These are phyloP conservation scores for Bimastos eiseni DNA, from an alignment of 2,888 invertebrate species.

Conservation along the genomic window DNA sequence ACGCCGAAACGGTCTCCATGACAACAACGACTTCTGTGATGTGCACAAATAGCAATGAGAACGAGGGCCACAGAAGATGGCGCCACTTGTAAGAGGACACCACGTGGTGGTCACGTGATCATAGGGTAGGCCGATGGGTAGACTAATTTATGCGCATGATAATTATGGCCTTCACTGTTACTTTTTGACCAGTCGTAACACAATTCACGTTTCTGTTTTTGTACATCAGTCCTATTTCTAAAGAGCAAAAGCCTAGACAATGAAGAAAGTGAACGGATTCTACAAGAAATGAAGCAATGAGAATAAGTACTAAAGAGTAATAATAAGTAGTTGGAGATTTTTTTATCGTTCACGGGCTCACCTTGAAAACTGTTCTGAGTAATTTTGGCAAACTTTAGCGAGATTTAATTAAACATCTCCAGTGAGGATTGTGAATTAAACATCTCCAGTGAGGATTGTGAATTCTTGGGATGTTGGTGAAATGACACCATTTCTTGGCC, in stretches of 20 bases:
- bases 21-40: background rate
- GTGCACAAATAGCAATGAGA: conserved; percentile 16
- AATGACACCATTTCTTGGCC: too few relatives aligned
- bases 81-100: background rate
- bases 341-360: background rate
- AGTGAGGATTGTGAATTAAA: background rate
- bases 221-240: background rate
- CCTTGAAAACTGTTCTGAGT: background rate
- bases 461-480: background rate
- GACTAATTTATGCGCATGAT: conserved; percentile 18
- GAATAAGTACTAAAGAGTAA: background rate
- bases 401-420: background rate
- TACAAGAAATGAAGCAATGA: background rate
- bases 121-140: background rate
- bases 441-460: background rate
- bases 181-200: background rate
- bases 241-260: background rate
- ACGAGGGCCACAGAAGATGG: background rate
- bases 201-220: background rate
- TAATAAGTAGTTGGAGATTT: background rate
- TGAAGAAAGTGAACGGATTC: background rate
- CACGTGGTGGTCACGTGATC: background rate
- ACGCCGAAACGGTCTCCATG: background rate
- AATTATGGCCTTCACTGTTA: conserved; percentile 19
- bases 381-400: background rate